These are phyloP conservation scores for Trachurus trachurus DNA, from an alignment of 2,797 vertebrate genomes.

Conservation along the genomic window DNA sequence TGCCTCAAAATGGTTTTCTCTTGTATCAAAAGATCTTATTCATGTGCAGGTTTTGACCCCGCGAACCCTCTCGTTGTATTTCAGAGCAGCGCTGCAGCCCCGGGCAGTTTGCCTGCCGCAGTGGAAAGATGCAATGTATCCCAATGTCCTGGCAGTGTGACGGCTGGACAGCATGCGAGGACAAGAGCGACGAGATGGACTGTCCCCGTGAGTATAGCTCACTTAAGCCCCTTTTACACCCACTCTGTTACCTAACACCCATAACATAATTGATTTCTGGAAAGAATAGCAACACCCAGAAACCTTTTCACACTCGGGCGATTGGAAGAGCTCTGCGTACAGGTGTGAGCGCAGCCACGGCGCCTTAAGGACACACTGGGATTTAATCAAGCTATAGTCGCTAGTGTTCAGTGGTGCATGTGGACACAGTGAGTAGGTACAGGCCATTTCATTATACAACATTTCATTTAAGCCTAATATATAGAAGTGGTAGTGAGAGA, in stretches of 20 bases:
- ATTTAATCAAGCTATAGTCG: constrained; percentile 15
- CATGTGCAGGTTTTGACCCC: constrained; percentile 54
- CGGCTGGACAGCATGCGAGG: constrained; percentile 96
- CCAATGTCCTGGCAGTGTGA: constrained; percentile 96
- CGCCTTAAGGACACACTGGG: background rate
- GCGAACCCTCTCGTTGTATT: constrained; percentile 50
- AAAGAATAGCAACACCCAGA: constrained; percentile 29
- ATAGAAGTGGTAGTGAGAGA: background rate
- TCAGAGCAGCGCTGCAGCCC: constrained; percentile 94
- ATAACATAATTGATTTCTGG: constrained; percentile 42
- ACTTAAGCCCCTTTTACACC: constrained; percentile 32
- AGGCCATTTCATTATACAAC: no score
- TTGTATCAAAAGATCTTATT: constrained; percentile 7
- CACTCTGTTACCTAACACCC: constrained; percentile 29
- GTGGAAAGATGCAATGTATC: constrained; percentile 97
- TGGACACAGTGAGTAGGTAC: background rate
- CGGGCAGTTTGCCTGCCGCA: constrained; percentile 95
- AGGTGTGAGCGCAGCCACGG: constrained; percentile 11
- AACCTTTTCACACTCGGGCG: constrained; percentile 16
- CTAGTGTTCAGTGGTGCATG: constrained; percentile 7
- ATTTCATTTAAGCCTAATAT: background rate
- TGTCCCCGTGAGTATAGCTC: constrained; percentile 90
- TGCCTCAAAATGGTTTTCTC: constrained; percentile 25
- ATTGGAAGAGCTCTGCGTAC: constrained; percentile 11
- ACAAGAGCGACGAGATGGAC: constrained; percentile 96